Conservation (phyloP, 1,140 invertebrate genomes). For the Listronotus oregonensis region DNA sequence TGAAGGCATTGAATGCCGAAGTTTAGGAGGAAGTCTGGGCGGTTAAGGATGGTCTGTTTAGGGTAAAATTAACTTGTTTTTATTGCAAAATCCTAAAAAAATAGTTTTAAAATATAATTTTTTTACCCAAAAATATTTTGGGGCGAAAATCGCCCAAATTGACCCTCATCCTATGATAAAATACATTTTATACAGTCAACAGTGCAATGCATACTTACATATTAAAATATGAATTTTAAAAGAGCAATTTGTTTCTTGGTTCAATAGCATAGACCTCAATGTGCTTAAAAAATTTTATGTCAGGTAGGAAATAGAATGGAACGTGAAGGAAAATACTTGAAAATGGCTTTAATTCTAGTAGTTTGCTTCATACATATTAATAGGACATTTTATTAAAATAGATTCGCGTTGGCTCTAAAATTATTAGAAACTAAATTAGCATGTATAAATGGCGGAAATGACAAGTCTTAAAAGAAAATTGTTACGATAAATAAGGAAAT, state of each 20-base stretch:
- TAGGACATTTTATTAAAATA: slow-evolving; percentile 32
- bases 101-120: too few species aligned
- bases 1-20: too few species aligned
- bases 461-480: slow-evolving; percentile 25
- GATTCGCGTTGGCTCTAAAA: slow-evolving; percentile 13
- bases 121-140: too few species aligned
- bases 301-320: slow-evolving; percentile 35
- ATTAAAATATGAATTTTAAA: too few species aligned
- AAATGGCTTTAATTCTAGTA: slow-evolving; percentile 31
- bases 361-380: slow-evolving; percentile 34
- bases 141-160: too few species aligned
- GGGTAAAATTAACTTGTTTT: too few species aligned
- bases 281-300: slow-evolving; percentile 32
- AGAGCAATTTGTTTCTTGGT: slow-evolving; percentile 34
- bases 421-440: slow-evolving; percentile 27
- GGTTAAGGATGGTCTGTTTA: too few species aligned
- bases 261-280: slow-evolving; percentile 22
- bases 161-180: too few species aligned
- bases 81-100: too few species aligned
- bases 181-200: too few species aligned
- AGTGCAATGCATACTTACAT: too few species aligned
- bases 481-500: slow-evolving; percentile 17
- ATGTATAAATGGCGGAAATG: slow-evolving; percentile 34
- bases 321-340: slow-evolving; percentile 32
- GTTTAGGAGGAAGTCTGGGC: too few species aligned